Base-by-base conservation (phyloP, 2,888 invertebrate genomes). In the Tridacna crocea region DNA sequence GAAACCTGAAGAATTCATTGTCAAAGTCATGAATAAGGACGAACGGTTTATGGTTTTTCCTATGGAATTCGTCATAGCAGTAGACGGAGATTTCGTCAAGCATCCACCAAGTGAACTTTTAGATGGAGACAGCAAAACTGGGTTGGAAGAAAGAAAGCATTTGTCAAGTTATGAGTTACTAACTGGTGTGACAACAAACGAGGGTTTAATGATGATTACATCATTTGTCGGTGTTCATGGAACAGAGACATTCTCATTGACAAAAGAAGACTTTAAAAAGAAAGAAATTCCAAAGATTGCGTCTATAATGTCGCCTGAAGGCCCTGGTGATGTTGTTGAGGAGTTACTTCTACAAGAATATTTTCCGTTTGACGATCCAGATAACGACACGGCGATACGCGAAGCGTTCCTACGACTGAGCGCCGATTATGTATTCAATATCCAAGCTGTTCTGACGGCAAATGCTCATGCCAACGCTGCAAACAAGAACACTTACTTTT, bases 111-210 rank as follows among this genome's bases (percentile, higher is more conserved):
- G 97, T 93, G 97, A 97, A 80, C 96, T 98, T 95, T 95, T 98
- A 92, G 96, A 96, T 85, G 97, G 97, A 89, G 97, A 97, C 11
- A 96, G 97, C 94, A 97, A 97, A 15, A n/a, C 47, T 36, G 73
- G 76, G 0, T 13, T 68, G 47, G 48, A 65, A 27, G 55, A 65
- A 22, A 68, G 75, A 36, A 0, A 66, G 22, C 36, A 75, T 15
- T 78, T 83, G 24, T 46, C 75, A 26, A 80, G 73, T 58, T 63
- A 78, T 87, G 98, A 98, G 94, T 97, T 99, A 81, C 96, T 99
- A 92, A 96, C 99, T 89, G 99, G 99, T 83, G 98, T 98, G 95
- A 98, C 98, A 94, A 96, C 97, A 94, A 98, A 99, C 94, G 99
- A 99, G 96, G 98, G 98, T 84, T 63, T 82, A 8, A 75, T 83